Percentiles rank a stretch among this genome's conserved stretches.
phyloP scores from a whole-genome alignment of 2,888 invertebrate genomes.

The Leucania comma region DNA sequence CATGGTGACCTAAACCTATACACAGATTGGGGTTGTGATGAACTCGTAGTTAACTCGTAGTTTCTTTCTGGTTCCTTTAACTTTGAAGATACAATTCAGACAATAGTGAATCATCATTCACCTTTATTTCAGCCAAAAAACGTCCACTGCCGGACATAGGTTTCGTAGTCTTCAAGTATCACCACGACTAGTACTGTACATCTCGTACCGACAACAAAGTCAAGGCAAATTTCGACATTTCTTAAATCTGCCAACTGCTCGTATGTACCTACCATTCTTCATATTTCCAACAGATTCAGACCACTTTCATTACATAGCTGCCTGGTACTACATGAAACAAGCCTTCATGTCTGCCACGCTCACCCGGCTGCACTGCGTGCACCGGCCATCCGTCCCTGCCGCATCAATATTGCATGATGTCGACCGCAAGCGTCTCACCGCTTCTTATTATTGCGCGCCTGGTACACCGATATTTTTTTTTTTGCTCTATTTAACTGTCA shows the following conservation, averaged over 20 bases:
- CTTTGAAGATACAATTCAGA: background rate
- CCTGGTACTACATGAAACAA: slow-evolving; percentile 25
- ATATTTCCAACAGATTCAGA: background rate
- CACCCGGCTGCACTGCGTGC: slow-evolving; percentile 40
- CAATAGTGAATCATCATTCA: no score
- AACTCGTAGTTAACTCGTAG: background rate
- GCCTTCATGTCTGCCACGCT: slow-evolving; percentile 27
- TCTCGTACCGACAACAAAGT: background rate
- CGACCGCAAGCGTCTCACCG: slow-evolving; percentile 61
- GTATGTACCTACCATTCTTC: background rate
- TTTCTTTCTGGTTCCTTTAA: background rate
- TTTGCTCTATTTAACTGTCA: slow-evolving; percentile 62
- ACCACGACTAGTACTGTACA: no score
- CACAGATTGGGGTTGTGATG: background rate
- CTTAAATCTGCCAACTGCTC: background rate
- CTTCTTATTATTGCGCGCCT: slow-evolving; percentile 71
- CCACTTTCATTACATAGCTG: background rate
- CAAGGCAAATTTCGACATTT: background rate
- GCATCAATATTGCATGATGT: slow-evolving; percentile 76
- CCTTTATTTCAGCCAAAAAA: no score
- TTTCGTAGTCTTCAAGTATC: no score
- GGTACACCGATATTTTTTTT: slow-evolving; percentile 67
- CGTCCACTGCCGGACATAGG: no score
- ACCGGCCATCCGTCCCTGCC: slow-evolving; percentile 48
- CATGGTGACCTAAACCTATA: background rate